Percentiles rank a stretch among this genome's conserved stretches.
Conservation (phyloP, 2,888 invertebrate genomes). For the Oxytorus armatus region DNA sequence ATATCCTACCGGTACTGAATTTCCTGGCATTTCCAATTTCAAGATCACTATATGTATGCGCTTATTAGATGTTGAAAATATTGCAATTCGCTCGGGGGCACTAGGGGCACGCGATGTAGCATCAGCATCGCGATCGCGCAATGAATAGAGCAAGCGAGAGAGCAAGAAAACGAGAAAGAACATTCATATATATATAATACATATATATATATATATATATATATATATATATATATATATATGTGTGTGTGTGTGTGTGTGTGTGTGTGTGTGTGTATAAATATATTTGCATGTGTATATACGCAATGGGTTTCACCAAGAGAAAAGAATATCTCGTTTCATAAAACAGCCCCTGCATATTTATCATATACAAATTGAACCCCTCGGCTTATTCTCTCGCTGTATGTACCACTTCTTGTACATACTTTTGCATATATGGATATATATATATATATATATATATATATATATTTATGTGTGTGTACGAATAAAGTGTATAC, state of each 20-base stretch:
- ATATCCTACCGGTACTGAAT: slow-evolving; percentile 50
- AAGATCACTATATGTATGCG: slow-evolving; percentile 59
- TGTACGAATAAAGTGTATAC: slow-evolving; percentile 34
- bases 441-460: slow-evolving; percentile 2
- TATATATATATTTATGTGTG: slow-evolving; percentile 5
- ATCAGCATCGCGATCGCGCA: slow-evolving; percentile 56
- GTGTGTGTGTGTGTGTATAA: not conserved
- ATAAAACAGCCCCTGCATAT: slow-evolving; percentile 69
- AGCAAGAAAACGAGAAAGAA: slow-evolving; percentile 45
- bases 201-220: not conserved
- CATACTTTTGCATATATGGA: slow-evolving; percentile 3
- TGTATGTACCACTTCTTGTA: slow-evolving; percentile 25
- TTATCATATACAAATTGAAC: slow-evolving; percentile 72
- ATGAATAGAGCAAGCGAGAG: slow-evolving; percentile 60
- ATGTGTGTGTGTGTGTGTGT: not conserved
- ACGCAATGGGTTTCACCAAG: slow-evolving; percentile 54
- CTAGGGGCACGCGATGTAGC: slow-evolving; percentile 57
- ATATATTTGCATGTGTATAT: not conserved
- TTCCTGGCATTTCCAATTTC: slow-evolving; percentile 65
- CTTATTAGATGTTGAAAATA: slow-evolving; percentile 62
- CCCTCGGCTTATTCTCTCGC: slow-evolving; percentile 63
- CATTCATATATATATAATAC: slow-evolving; percentile 5
- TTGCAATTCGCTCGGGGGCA: slow-evolving; percentile 61
- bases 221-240: slow-evolving; percentile 19
- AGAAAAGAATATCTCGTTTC: slow-evolving; percentile 68